A percentile compares a stretch with the other conserved stretches of the same genome.
These are phyloP conservation scores for Sebastes hubbsi DNA, from an alignment of 2,797 vertebrate species.

Conservation along the genomic window DNA sequence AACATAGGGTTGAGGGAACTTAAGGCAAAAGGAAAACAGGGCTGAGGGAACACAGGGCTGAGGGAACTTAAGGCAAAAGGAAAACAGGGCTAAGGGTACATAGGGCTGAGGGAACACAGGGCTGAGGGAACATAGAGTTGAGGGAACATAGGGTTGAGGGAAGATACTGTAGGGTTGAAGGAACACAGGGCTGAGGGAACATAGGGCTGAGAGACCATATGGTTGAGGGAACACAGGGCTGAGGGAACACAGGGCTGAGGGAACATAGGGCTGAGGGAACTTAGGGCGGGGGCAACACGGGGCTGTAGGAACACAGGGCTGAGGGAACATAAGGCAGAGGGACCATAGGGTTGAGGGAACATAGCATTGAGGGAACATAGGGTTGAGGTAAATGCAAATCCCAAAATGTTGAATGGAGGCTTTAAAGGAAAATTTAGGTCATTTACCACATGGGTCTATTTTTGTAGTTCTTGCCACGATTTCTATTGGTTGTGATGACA, in stretches of 20 bases:
- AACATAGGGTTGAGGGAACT: neutral
- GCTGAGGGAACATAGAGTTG: fast-evolving
- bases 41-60: fast-evolving
- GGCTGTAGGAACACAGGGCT: no score
- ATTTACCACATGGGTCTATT: neutral
- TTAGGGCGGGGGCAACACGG: fast-evolving
- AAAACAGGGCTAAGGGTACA: no score
- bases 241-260: neutral
- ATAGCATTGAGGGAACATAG: neutral
- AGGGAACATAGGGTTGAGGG: no score
- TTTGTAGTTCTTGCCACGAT: neutral
- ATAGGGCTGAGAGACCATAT: no score
- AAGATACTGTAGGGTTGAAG: fast-evolving
- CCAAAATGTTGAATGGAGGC: neutral
- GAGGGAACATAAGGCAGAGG: no score
- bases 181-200: no score
- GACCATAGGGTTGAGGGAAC: neutral
- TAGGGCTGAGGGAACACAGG: fast-evolving
- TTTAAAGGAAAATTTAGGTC: neutral
- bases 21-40: fast-evolving
- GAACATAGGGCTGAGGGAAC: no score
- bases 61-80: no score
- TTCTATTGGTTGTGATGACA: neutral
- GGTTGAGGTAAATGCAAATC: neutral
- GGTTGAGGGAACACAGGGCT: no score